Evolutionary conservation across 2,888 invertebrate genomes (phyloP), one percentile per base, ranked within the genome.

Genomic region (Lepeophtheirus nordmannii): DNA sequence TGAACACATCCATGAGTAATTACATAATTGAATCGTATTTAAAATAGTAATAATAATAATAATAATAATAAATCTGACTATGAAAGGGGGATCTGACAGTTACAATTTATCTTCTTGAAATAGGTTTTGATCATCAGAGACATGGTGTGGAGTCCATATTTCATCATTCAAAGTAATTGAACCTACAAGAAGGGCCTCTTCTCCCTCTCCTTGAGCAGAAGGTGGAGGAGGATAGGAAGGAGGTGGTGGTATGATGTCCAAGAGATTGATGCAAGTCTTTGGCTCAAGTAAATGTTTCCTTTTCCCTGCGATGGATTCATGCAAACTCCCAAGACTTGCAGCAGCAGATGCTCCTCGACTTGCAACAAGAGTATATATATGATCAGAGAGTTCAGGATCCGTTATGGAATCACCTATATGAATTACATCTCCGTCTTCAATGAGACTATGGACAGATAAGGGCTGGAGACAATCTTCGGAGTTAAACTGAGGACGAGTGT

Each of bases 401-500:
- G 53, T 46, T 14, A 46, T 46, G 2, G 53, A 46, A 17, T 46
- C 53, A n/a, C 53, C 53, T 46, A 46, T 46, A 17, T n/a, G 17
- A 5, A 46, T 17, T 5, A n/a, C 8, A 46, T 14, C 17, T 14
- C 53, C 53, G 14, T 46, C 53, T 14, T 46, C 53, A 3, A 46
- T 14, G 53, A 46, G 53, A 8, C 53, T 46, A n/a, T 14, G 17
- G n/a, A 46, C 53, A 17, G 53, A 46, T 14, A 46, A 17, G 17
- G 53, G 53, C 53, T 46, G 53, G 53, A 46, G 53, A 17, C 53
- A 46, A 17, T 46, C 53, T 17, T 46, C 53, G 53, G 53, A 46
- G 53, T 46, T 46, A 17, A 14, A n/a, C n/a, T 1, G 2, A n/a
- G n/a, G 53, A 17, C n/a, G 17, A 17, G n/a, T 14, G 17, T 46